phyloP scores from a whole-genome alignment of 2,113 vertebrate genomes.

The Pedionomus torquatus region DNA sequence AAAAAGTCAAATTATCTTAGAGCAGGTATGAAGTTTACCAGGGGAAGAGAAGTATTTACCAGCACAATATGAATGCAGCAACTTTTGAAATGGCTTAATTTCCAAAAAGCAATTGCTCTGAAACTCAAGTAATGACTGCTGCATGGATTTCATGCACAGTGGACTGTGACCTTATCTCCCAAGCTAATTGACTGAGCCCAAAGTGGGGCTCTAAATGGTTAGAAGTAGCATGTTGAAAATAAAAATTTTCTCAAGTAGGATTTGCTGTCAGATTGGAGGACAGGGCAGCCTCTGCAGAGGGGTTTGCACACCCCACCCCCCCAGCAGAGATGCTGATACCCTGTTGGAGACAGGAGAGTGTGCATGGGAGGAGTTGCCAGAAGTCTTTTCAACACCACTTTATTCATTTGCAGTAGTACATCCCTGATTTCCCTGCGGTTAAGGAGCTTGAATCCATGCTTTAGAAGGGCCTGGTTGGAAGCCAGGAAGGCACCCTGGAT shows the following conservation, averaged over 20 bases:
- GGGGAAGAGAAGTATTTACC: not conserved
- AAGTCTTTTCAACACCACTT: not conserved
- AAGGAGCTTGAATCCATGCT: not conserved
- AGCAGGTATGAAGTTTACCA: not conserved
- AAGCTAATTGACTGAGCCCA: not conserved
- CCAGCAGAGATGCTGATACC: not conserved
- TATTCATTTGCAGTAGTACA: no score
- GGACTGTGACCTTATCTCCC: not conserved
- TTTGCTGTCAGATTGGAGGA: not conserved
- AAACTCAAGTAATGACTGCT: not conserved
- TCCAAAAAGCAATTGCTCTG: not conserved
- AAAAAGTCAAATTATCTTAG: not conserved
- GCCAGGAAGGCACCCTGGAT: not conserved
- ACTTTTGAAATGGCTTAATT: not conserved
- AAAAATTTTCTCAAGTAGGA: not conserved
- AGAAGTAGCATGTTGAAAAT: not conserved
- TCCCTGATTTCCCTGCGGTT: not conserved
- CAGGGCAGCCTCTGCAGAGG: not conserved
- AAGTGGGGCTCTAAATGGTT: not conserved
- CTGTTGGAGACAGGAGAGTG: not conserved
- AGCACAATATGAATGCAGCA: not conserved
- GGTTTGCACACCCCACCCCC: not conserved
- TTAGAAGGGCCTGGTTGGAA: not conserved
- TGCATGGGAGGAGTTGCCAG: not conserved
- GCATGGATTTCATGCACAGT: not conserved